Percentiles rank a stretch among this genome's conserved stretches.
Conservation (phyloP, 1,140 invertebrate genomes). For the Alviniconcha marisindica region DNA sequence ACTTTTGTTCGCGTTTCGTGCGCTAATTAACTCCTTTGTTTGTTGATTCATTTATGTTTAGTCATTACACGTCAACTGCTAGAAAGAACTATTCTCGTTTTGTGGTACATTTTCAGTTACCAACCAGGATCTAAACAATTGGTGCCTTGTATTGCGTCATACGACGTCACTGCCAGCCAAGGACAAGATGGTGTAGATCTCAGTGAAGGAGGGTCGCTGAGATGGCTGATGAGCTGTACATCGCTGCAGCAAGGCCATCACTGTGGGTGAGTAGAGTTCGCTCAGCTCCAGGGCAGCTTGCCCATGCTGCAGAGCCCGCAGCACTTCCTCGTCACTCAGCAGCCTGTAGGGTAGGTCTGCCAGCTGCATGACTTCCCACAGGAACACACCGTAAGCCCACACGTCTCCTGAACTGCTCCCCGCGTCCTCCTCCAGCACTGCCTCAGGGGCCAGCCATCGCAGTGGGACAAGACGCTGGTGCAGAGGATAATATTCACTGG, state of each 20-base stretch:
- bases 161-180: constrained; percentile 27
- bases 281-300: constrained; percentile 59
- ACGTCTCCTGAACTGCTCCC: constrained; percentile 71
- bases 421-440: constrained; percentile 90
- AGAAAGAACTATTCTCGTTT: too few relatives aligned
- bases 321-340: constrained; percentile 77
- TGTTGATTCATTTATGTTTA: too few relatives aligned
- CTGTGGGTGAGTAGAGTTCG: constrained; percentile 71
- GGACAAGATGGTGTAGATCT: constrained; percentile 59
- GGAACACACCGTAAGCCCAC: constrained; percentile 74
- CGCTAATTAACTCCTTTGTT: too few relatives aligned
- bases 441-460: constrained; percentile 92
- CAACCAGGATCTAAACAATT: too few relatives aligned
- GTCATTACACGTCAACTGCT: too few relatives aligned
- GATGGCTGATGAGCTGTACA: constrained; percentile 82
- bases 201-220: constrained; percentile 79
- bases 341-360: constrained; percentile 71
- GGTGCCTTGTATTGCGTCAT: neutral
- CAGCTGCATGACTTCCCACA: constrained; percentile 74
- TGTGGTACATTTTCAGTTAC: too few relatives aligned
- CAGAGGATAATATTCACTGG: constrained; percentile 84
- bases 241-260: constrained; percentile 78
- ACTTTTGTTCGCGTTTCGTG: too few relatives aligned
- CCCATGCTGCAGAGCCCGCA: constrained; percentile 78
- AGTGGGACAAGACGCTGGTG: constrained; percentile 82